Conservation (phyloP, 2,888 invertebrate genomes). For the Drosophila cracens region DNA sequence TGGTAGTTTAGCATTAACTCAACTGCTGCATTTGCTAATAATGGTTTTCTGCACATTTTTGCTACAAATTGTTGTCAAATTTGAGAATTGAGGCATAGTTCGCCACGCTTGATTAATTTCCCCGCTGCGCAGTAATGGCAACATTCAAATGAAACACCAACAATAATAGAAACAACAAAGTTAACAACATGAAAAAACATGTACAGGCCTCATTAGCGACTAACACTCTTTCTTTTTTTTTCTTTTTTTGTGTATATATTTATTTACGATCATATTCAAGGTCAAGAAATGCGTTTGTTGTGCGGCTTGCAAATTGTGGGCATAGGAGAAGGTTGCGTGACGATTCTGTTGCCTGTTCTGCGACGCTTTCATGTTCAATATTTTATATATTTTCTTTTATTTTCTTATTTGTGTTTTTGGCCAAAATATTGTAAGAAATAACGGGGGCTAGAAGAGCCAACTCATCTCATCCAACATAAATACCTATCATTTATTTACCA, state of each 20-base stretch:
- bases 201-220: constrained; percentile 67
- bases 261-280: constrained; percentile 67
- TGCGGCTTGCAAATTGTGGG: not conserved
- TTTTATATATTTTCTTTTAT: constrained; percentile 11
- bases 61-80: constrained; percentile 78
- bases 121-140: constrained; percentile 70
- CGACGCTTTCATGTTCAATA: constrained; percentile 44
- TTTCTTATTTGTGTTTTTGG: not conserved
- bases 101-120: constrained; percentile 76
- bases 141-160: constrained; percentile 30
- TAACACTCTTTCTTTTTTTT: constrained; percentile 40
- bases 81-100: constrained; percentile 60
- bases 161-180: constrained; percentile 21
- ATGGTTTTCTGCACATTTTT: constrained; percentile 45
- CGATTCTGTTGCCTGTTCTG: constrained; percentile 16
- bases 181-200: constrained; percentile 33
- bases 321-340: not conserved
- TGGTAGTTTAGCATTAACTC: not conserved
- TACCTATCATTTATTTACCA: constrained; percentile 67
- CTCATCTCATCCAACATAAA: constrained; percentile 16
- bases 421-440: constrained; percentile 35
- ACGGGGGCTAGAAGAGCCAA: constrained; percentile 22
- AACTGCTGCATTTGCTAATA: not conserved
- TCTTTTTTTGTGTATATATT: constrained; percentile 30
- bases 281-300: constrained; percentile 69